Evolutionary conservation across 2,797 vertebrate genomes (phyloP).

Genomic region (Fundulus diaphanus): DNA sequence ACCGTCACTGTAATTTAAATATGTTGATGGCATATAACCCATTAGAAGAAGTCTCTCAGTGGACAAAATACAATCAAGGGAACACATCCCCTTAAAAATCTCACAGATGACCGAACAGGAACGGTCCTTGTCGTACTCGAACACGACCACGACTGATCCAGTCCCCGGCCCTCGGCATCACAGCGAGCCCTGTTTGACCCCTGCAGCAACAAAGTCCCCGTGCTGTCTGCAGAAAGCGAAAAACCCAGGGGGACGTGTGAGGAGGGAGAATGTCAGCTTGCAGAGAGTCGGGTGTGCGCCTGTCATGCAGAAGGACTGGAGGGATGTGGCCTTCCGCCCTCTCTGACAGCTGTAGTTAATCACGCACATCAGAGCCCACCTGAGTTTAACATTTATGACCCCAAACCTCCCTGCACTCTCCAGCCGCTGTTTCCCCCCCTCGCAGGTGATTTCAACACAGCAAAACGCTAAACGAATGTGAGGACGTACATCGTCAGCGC

Average conservation of each 20-base stretch:
- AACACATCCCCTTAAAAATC: constrained; percentile 30
- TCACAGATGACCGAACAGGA: constrained; percentile 28
- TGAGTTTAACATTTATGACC: constrained; percentile 62
- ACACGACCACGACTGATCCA: constrained; percentile 30
- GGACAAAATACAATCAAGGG: constrained; percentile 14
- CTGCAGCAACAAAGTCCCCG: constrained; percentile 35
- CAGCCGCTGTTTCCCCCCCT: constrained; percentile 28
- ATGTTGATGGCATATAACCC: not conserved
- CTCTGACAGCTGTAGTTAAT: constrained; percentile 71
- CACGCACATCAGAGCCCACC: constrained; percentile 62
- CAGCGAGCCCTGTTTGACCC: constrained; percentile 44
- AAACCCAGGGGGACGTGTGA: constrained; percentile 32
- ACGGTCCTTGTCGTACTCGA: constrained; percentile 23
- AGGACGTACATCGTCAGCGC: constrained; percentile 14
- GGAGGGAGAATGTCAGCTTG: constrained; percentile 41
- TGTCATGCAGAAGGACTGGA: constrained; percentile 56
- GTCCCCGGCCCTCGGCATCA: constrained; percentile 26
- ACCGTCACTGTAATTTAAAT: not conserved
- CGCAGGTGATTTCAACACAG: not conserved
- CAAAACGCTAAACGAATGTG: constrained; percentile 16
- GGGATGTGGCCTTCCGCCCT: constrained; percentile 54
- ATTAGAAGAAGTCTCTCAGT: constrained; percentile 4
- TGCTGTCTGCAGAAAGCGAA: constrained; percentile 57
- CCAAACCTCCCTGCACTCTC: constrained; percentile 22
- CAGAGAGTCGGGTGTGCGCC: constrained; percentile 39